Conservation (phyloP, 2,888 invertebrate genomes). For the Dasysyrphus albostriatus region DNA sequence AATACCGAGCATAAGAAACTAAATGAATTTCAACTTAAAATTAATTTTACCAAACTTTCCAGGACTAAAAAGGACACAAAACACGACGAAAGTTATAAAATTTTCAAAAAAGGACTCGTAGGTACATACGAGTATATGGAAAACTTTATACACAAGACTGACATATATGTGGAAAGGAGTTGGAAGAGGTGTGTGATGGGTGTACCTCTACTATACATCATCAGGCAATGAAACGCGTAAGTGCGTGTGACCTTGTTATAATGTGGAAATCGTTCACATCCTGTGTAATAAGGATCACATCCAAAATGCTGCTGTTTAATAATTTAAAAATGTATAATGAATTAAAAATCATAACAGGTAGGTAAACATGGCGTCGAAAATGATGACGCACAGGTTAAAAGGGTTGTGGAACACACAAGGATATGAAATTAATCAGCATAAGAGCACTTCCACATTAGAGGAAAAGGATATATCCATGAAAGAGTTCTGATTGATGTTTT, state of each 20-base stretch:
- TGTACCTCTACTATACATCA: no score
- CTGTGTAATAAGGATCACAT: slow-evolving; percentile 65
- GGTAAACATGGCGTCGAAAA: slow-evolving; percentile 43
- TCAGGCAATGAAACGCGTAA: slow-evolving; percentile 33
- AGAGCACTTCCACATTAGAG: slow-evolving; percentile 65
- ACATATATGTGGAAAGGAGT: slow-evolving; percentile 17
- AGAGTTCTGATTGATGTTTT: slow-evolving; percentile 74
- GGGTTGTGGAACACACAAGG: slow-evolving; percentile 62
- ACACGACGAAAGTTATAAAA: slow-evolving; percentile 10
- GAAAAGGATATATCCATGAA: slow-evolving; percentile 73
- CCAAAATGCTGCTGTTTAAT: slow-evolving; percentile 45
- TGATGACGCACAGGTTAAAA: slow-evolving; percentile 56
- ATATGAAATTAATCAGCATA: slow-evolving; percentile 75
- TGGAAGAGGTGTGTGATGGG: not conserved
- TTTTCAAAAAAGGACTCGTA: slow-evolving; percentile 42
- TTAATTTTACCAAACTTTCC: slow-evolving; percentile 78
- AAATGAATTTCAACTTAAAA: slow-evolving; percentile 80
- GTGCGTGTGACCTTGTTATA: slow-evolving; percentile 69
- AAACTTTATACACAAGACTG: slow-evolving; percentile 48
- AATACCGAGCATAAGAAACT: slow-evolving; percentile 61
- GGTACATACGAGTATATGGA: not conserved
- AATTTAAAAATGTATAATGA: slow-evolving; percentile 74
- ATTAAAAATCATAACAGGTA: slow-evolving; percentile 73
- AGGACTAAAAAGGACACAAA: slow-evolving; percentile 41
- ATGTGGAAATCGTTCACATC: slow-evolving; percentile 67